phyloP scores from a whole-genome alignment of 2,888 invertebrate genomes.

The Eledona agricola region DNA sequence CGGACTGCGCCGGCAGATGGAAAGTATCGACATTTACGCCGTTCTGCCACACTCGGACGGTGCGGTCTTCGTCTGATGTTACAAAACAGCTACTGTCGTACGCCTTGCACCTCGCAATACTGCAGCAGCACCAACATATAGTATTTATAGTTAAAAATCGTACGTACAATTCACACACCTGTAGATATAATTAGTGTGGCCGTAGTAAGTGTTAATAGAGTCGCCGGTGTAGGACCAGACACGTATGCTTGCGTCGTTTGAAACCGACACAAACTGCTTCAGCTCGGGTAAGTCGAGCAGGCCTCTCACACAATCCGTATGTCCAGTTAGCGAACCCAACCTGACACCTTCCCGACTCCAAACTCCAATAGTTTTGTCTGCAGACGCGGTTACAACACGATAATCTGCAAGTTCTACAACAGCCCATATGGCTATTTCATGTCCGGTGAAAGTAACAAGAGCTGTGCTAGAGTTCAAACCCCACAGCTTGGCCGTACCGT shows the following conservation, averaged over 20 bases:
- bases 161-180: no score
- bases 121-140: slow-evolving; percentile 49
- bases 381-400: slow-evolving; percentile 84
- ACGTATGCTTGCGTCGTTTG: slow-evolving; percentile 90
- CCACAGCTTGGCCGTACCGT: slow-evolving; percentile 89
- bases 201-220: slow-evolving; percentile 78
- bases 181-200: slow-evolving; percentile 91
- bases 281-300: slow-evolving; percentile 72
- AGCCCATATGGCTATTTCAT: slow-evolving; percentile 89
- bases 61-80: slow-evolving; percentile 89
- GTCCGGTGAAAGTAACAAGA: slow-evolving; percentile 71
- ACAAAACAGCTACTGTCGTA: slow-evolving; percentile 70
- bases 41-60: slow-evolving; percentile 81
- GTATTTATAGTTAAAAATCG: slow-evolving; percentile 8
- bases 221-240: slow-evolving; percentile 85
- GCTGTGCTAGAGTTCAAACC: slow-evolving; percentile 66
- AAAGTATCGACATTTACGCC: slow-evolving; percentile 73
- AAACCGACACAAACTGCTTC: slow-evolving; percentile 86
- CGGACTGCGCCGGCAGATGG: slow-evolving; percentile 82
- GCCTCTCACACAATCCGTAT: slow-evolving; percentile 91
- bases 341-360: slow-evolving; percentile 80
- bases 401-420: slow-evolving; percentile 67
- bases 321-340: slow-evolving; percentile 76
- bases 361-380: slow-evolving; percentile 88
- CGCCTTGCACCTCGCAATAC: slow-evolving; percentile 68